A percentile compares a stretch with the other conserved stretches of the same genome.
Conservation (phyloP, 1,140 invertebrate genomes). For the Drosophila arizonae region DNA sequence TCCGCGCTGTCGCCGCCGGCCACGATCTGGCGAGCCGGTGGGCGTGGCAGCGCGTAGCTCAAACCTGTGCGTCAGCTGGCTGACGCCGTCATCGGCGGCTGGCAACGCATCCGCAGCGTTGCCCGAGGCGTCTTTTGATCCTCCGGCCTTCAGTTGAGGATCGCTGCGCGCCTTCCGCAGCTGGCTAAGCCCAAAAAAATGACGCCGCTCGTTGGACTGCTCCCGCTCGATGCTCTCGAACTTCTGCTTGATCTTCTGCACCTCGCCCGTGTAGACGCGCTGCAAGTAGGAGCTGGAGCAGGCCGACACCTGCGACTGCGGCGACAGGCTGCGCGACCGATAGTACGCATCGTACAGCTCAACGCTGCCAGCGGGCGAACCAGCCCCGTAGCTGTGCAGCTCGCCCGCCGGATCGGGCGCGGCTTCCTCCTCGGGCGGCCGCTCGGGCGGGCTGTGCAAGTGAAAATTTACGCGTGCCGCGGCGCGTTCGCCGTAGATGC, state of each 20-base stretch:
- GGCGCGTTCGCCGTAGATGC: constrained; percentile 89
- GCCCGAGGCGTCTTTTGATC: constrained; percentile 84
- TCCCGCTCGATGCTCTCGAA: constrained; percentile 87
- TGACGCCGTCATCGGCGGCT: constrained; percentile 84
- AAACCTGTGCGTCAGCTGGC: constrained; percentile 85
- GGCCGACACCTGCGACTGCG: constrained; percentile 84
- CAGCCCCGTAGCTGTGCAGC: constrained; percentile 63
- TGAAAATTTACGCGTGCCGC: constrained; percentile 81
- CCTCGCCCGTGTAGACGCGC: constrained; percentile 89
- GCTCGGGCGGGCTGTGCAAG: constrained; percentile 73
- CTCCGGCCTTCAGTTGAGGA: constrained; percentile 86
- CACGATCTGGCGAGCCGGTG: constrained; percentile 61
- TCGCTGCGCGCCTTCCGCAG: constrained; percentile 88
- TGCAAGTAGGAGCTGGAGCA: constrained; percentile 86
- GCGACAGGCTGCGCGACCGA: constrained; percentile 87
- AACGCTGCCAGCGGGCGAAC: constrained; percentile 60
- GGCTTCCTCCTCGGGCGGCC: constrained; percentile 53
- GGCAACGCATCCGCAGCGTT: constrained; percentile 85
- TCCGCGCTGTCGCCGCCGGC: constrained; percentile 84
- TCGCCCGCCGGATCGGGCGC: constrained; percentile 20
- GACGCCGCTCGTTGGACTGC: constrained; percentile 63
- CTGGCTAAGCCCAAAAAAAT: constrained; percentile 83
- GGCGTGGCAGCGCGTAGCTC: constrained; percentile 80
- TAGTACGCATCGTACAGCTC: constrained; percentile 86
- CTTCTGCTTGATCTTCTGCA: constrained; percentile 87